Evolutionary conservation across 2,888 invertebrate species (phyloP).

Genomic region (Elgonia sp.): DNA sequence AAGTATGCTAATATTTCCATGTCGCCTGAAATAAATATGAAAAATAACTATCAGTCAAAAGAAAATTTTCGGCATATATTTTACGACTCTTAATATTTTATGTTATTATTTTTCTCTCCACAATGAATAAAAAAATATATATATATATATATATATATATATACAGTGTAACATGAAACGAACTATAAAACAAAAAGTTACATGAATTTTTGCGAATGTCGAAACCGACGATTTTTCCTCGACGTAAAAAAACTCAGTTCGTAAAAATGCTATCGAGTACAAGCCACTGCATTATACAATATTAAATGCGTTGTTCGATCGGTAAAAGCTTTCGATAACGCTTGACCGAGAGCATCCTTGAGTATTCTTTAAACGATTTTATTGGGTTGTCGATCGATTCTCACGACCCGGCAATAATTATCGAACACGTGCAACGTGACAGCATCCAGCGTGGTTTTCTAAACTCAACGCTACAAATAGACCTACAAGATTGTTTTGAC

Average conservation of each 20-base stretch:
- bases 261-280: constrained; percentile 32
- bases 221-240: constrained; percentile 16
- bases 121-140: too few species aligned
- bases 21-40: constrained; percentile 88
- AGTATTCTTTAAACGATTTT: constrained; percentile 67
- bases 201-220: constrained; percentile 33
- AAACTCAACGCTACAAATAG: constrained; percentile 57
- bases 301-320: constrained; percentile 55
- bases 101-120: too few species aligned
- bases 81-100: too few species aligned
- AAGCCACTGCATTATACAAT: constrained; percentile 52
- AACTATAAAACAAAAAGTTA: not conserved
- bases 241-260: not conserved
- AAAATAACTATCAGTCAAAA: constrained; percentile 50
- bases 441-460: constrained; percentile 41
- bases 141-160: too few species aligned
- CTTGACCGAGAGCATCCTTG: constrained; percentile 56
- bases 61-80: not conserved
- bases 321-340: constrained; percentile 68
- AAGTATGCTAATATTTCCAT: constrained; percentile 94
- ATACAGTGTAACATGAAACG: too few species aligned
- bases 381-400: constrained; percentile 65
- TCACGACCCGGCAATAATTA: constrained; percentile 60
- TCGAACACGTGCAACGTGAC: constrained; percentile 52
- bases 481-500: constrained; percentile 35